Base-by-base conservation (phyloP, 2,888 invertebrate genomes). In the Hirtodrosophila alboralis region DNA sequence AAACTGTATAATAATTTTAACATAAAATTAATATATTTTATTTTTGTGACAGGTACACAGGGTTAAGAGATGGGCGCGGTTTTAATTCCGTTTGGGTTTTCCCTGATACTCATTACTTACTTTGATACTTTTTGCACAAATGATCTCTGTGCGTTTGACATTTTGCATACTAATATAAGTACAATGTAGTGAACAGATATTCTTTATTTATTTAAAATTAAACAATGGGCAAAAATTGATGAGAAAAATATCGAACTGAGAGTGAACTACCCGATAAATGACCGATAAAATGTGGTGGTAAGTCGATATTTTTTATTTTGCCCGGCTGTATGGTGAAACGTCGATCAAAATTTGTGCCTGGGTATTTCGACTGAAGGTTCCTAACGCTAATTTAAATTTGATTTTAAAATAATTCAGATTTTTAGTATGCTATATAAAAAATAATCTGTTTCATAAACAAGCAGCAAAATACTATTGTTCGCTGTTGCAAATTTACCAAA, bases 71-170 rank as follows among this genome's bases (percentile, higher is more conserved):
- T 23, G 23, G 71, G 68, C 36, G 71, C 48, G 60, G 54, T 23
- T 47, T 6, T 0, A n/a, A 6, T n/a, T 44, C 28, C 27, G 3
- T 5, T 7, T 0, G 5, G 5, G 2, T 13, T n/a, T 27, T 0
- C 4, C 1, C 4, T 1, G 7, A 2, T 10, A 21, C 0, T 33
- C 0, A 10, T 3, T 28, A 86, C 87, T 87, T 90, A 93, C 93
- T 94, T 94, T 63, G 93, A 94, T 76, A 95, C 88, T 90, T 94
- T 95, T 86, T 94, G 94, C 71, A 94, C 94, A 91, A 95, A 95
- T 75, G 94, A 93, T 86, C 94, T 92, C 89, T 94, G 94, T 34
- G 92, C 92, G 37, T 92, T 92, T 57, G 93, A 92, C 94, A 94
- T 94, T 81, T 81, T 89, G 26, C n/a, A 47, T n/a, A 6, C 0